Evolutionary conservation across 2,888 invertebrate species (phyloP), one percentile per base, ranked within the genome.

Genomic region (Leucophenga montana): DNA sequence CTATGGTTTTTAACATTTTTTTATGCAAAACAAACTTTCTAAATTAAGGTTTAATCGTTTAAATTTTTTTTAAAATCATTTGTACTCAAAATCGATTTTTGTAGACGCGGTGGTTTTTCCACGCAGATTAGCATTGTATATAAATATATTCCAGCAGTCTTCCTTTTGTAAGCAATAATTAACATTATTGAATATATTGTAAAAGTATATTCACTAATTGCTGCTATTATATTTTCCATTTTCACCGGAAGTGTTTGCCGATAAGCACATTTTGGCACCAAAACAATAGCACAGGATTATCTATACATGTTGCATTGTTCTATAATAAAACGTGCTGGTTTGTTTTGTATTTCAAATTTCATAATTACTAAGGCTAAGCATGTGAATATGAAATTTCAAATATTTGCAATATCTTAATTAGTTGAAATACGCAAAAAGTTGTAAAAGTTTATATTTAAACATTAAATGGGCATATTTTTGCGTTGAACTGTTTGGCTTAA

Each of bases 261-360:
- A 46, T 62, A 62, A 62, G 46, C 62, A 22, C 31, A 62, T 18
- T 62, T 62, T 62, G 44, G 20, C 33, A 5, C 27, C 3, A 31
- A 57, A 27, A 27, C 22, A 2, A 22, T n/a, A 31, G 27, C 27
- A 22, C 39, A 18, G 44, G 20, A 44, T 39, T 13, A 18, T 20
- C 44, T 33, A 62, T 11, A 44, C 46, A 20, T 46, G 62, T 62
- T 39, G n/a, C 46, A 62, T 62, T 62, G 62, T 62, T 62, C 20
- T 44, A 44, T 20, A 62, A 62, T 62, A 44, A 62, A 62, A 62
- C 33, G 33, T 3, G 33, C 33, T n/a, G n/a, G n/a, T 48, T 4
- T 13, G 48, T 48, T 48, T 48, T 48, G 48, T 48, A n/a, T 13
- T 48, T 8, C 5, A n/a, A 48, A n/a, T 48, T 48, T 48, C 13